phyloP scores from a whole-genome alignment of 2,888 invertebrate genomes.

The Parnassius mnemosyne region DNA sequence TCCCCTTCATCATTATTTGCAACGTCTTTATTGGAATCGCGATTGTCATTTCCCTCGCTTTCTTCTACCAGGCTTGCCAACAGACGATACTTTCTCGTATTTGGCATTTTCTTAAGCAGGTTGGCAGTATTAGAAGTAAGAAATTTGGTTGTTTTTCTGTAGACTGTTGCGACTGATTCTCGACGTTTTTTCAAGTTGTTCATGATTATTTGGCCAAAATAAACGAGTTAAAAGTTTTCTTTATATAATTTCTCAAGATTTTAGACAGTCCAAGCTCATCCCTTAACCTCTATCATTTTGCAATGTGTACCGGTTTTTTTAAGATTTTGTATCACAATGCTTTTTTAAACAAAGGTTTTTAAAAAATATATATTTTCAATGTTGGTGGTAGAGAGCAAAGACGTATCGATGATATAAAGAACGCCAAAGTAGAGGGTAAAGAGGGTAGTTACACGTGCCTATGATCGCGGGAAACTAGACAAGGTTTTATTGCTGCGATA shows the following conservation, averaged over 20 bases:
- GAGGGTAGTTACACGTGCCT: conserved; percentile 49
- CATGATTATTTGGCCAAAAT: conserved; percentile 35
- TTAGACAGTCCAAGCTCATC: neutral
- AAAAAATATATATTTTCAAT: neutral
- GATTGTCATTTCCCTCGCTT: conserved; percentile 34
- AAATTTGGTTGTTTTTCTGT: conserved; percentile 70
- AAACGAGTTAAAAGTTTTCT: neutral
- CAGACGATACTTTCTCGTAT: conserved; percentile 51
- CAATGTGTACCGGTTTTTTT: neutral
- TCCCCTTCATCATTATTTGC: conserved; percentile 39
- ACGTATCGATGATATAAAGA: neutral
- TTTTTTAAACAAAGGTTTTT: neutral
- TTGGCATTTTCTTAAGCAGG: conserved; percentile 61
- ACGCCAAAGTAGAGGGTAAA: conserved; percentile 29
- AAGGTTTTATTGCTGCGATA: conserved; percentile 59
- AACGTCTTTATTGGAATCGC: conserved; percentile 30
- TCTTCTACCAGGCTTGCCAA: conserved; percentile 51
- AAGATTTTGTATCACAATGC: neutral
- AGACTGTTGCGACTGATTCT: conserved; percentile 69
- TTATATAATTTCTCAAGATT: neutral
- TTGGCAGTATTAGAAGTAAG: conserved; percentile 59
- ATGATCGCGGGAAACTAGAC: conserved; percentile 55
- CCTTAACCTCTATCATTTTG: neutral
- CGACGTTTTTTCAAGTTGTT: conserved; percentile 56
- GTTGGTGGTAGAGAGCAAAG: neutral